phyloP scores from a whole-genome alignment of 2,888 invertebrate species.

The Tubulanus polymorphus region DNA sequence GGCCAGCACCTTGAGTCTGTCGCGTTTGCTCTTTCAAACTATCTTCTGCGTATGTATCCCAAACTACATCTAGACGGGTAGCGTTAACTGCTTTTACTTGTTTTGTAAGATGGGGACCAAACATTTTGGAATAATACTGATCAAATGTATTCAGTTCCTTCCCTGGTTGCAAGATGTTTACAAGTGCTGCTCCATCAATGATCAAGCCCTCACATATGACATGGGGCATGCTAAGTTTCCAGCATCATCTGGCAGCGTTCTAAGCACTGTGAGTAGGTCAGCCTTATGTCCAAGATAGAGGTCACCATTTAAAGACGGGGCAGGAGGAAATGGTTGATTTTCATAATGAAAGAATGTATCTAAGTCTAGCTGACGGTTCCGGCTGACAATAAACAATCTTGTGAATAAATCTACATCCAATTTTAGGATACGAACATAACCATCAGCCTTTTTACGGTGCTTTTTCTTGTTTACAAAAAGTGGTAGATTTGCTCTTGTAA shows the following conservation, averaged over 20 bases:
- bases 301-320: neutral
- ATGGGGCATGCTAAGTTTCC: too few species aligned
- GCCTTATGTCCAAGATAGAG: neutral
- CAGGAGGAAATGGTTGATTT: neutral
- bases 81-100: neutral
- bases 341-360: neutral
- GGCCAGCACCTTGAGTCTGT: neutral
- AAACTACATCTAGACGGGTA: neutral
- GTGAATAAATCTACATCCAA: neutral
- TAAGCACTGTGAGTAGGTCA: neutral
- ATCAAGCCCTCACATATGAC: neutral
- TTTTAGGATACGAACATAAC: neutral
- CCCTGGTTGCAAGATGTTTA: neutral
- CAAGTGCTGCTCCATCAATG: neutral
- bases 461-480: neutral
- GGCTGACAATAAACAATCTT: neutral
- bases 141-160: neutral
- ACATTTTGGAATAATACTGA: neutral
- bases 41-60: neutral
- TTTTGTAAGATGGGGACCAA: neutral
- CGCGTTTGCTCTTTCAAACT: neutral
- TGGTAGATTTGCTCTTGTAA: neutral
- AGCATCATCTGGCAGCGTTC: neutral
- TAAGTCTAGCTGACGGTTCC: neutral
- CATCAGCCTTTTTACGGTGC: neutral